Percentiles rank a stretch among this genome's conserved stretches.
These are phyloP conservation scores for Periphyllus acericola DNA, from an alignment of 2,888 invertebrate species.

Conservation along the genomic window DNA sequence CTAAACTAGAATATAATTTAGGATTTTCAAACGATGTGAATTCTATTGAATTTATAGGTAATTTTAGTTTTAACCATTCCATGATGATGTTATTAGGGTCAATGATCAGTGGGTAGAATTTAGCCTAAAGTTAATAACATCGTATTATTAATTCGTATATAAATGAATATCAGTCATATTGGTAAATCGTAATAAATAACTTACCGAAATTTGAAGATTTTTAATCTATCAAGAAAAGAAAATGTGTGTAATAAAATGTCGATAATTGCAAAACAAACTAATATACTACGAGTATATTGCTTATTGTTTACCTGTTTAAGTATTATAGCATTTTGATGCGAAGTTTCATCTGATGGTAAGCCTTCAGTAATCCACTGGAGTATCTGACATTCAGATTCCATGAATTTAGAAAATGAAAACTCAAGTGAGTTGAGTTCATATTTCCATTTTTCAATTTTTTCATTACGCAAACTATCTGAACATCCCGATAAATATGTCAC, in stretches of 20 bases:
- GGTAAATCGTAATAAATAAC: neutral
- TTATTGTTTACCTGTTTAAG: conserved; percentile 74
- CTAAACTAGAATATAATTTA: conserved; percentile 79
- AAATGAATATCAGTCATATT: neutral
- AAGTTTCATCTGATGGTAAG: conserved; percentile 80
- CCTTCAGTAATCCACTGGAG: conserved; percentile 89
- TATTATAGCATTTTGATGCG: conserved; percentile 83
- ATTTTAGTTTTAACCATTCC: conserved; percentile 80
- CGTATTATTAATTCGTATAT: neutral
- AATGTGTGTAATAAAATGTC: neutral
- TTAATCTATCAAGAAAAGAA: conserved; percentile 30
- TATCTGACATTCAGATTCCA: conserved; percentile 79
- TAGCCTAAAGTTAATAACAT: conserved; percentile 14
- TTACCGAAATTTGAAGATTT: conserved; percentile 42
- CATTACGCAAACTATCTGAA: conserved; percentile 76
- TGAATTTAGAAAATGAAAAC: conserved; percentile 72
- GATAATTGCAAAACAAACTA: neutral
- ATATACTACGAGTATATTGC: conserved; percentile 42
- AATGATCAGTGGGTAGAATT: conserved; percentile 77
- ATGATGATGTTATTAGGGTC: conserved; percentile 89
- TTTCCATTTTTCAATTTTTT: conserved; percentile 66
- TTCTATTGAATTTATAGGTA: conserved; percentile 77
- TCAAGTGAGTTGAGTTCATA: conserved; percentile 66
- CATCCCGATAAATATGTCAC: conserved; percentile 79
- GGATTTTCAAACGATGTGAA: conserved; percentile 81